Conservation (phyloP, 2,888 invertebrate species). For the Agrochola lota region DNA sequence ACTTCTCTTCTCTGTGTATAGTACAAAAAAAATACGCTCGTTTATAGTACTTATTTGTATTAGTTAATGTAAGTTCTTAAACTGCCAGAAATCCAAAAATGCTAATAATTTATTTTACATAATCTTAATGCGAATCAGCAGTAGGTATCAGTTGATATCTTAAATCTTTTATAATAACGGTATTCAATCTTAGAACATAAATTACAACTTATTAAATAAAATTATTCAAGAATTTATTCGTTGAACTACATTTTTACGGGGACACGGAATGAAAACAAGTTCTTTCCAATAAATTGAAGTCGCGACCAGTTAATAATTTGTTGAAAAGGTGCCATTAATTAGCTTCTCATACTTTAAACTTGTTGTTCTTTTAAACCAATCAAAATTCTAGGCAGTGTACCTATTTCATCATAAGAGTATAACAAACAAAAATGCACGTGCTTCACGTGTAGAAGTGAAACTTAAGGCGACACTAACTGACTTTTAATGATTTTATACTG, state of each 20-base stretch:
- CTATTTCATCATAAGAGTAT: neutral
- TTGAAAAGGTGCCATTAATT: neutral
- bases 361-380: neutral
- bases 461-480: no score
- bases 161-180: conserved; percentile 29
- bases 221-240: conserved; percentile 40
- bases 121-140: neutral
- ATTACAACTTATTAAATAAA: conserved; percentile 35
- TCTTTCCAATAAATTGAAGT: conserved; percentile 4
- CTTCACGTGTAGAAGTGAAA: no score
- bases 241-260: conserved; percentile 41
- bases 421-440: no score
- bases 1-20: no score
- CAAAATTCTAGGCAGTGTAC: neutral
- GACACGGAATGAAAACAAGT: conserved; percentile 35
- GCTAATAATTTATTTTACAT: neutral
- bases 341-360: neutral
- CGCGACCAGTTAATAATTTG: conserved; percentile 10
- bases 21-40: neutral
- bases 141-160: neutral
- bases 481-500: no score
- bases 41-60: neutral
- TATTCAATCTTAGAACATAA: conserved; percentile 28
- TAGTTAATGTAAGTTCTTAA: neutral
- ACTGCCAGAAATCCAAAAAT: neutral